These are phyloP conservation scores for Dugesia japonica DNA, from an alignment of 2,888 invertebrate genomes.

Conservation along the genomic window DNA sequence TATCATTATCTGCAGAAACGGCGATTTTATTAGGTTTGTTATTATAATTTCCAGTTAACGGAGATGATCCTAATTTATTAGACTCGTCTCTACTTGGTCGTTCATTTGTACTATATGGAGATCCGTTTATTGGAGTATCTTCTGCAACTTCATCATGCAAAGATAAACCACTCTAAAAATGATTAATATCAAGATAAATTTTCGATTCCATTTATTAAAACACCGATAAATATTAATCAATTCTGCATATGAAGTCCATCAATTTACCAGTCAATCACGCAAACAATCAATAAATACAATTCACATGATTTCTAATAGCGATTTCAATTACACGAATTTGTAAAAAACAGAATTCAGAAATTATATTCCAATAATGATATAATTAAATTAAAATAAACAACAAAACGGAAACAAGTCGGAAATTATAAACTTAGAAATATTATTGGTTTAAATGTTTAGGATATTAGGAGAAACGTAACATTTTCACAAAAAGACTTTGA, in stretches of 20 bases:
- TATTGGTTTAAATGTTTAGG: no score
- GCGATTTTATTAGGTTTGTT: neutral
- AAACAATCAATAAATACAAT: neutral
- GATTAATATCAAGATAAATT: no score
- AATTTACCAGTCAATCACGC: neutral
- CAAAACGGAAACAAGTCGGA: no score
- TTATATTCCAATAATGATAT: no score
- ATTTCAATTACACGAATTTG: no score
- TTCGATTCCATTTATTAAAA: no score
- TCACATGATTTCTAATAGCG: neutral
- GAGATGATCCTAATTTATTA: slow-evolving; percentile 3
- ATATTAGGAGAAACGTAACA: no score
- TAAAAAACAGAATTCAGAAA: no score
- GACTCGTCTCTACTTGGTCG: neutral
- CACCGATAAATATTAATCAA: no score
- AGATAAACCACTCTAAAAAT: neutral
- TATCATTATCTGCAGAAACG: neutral
- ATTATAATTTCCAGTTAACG: neutral
- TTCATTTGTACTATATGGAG: slow-evolving; percentile 15
- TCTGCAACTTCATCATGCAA: neutral
- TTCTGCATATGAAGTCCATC: neutral
- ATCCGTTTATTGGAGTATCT: slow-evolving; percentile 14
- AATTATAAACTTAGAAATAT: no score
- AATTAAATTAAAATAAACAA: no score
- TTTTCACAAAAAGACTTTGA: no score